Percentiles rank a stretch among this genome's conserved stretches.
These are phyloP conservation scores for Eufriesea mexicana DNA, from an alignment of 1,140 invertebrate genomes.

Conservation along the genomic window DNA sequence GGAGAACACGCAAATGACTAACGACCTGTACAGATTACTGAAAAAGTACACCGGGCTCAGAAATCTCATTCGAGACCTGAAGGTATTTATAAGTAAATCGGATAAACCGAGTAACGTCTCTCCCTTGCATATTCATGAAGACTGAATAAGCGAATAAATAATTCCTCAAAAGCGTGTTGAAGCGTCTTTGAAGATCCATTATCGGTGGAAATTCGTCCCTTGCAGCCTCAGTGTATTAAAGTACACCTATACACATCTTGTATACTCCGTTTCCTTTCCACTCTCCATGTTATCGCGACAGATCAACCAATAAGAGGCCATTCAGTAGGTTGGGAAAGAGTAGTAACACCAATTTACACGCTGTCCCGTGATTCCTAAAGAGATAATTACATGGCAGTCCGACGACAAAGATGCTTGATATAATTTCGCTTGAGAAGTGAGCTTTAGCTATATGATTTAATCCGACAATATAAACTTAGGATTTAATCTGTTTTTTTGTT, in stretches of 20 bases:
- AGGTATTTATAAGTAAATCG: slow-evolving; percentile 82
- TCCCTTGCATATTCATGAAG: background rate
- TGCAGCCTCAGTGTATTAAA: no score
- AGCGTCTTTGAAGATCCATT: background rate
- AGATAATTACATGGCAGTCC: no score
- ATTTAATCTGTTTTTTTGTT: no score
- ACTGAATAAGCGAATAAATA: background rate
- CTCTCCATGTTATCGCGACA: background rate
- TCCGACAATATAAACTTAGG: no score
- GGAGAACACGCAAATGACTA: slow-evolving; percentile 97
- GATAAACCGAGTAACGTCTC: background rate
- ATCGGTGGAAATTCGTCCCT: no score
- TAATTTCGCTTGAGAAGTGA: no score
- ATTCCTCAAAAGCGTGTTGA: background rate
- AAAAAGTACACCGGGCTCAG: slow-evolving; percentile 95
- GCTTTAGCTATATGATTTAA: no score
- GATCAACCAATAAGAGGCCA: background rate
- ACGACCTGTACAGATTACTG: slow-evolving; percentile 93
- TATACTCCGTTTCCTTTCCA: background rate
- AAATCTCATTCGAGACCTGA: slow-evolving; percentile 93
- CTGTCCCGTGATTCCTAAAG: background rate
- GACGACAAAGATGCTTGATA: no score
- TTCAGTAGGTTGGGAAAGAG: background rate
- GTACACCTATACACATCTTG: background rate
- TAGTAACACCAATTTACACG: no score